Evolutionary conservation across 2,797 vertebrate genomes (phyloP).

Genomic region (Mus minutoides): DNA sequence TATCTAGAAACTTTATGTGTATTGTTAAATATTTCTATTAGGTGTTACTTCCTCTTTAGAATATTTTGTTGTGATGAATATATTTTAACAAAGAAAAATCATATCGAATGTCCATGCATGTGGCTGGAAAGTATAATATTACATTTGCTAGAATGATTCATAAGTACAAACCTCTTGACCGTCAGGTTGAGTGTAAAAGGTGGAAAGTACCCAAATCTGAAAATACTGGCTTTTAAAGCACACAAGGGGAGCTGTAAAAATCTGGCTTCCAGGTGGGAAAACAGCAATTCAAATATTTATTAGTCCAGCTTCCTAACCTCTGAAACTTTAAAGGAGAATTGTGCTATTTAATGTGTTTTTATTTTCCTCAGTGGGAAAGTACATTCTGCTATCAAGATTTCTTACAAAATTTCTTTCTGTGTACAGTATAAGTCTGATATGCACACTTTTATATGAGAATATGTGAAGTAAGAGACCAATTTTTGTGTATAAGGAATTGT

Average conservation of each 20-base stretch:
- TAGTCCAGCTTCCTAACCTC: conserved; percentile 66
- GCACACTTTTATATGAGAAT: conserved; percentile 62
- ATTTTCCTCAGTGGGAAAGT: conserved; percentile 80
- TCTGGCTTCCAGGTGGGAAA: conserved; percentile 64
- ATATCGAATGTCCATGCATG: background rate
- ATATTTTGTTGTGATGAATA: conserved; percentile 47
- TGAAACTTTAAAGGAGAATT: conserved; percentile 76
- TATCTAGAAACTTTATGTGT: conserved; percentile 58
- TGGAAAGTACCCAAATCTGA: conserved; percentile 18
- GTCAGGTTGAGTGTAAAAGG: conserved; percentile 38
- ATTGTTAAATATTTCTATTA: conserved; percentile 45
- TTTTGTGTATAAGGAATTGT: background rate
- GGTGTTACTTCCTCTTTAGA: conserved; percentile 38
- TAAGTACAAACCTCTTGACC: conserved; percentile 32
- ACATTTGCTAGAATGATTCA: background rate
- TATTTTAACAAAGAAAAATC: conserved; percentile 27
- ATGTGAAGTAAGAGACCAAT: background rate
- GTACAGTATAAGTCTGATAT: conserved; percentile 61
- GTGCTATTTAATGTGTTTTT: conserved; percentile 73
- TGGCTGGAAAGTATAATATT: conserved; percentile 23
- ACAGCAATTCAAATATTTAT: conserved; percentile 74
- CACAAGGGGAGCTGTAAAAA: conserved; percentile 66
- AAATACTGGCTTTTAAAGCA: conserved; percentile 65
- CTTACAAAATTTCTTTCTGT: conserved; percentile 65
- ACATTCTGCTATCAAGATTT: conserved; percentile 76